Percentiles rank a stretch among this genome's conserved stretches.
phyloP scores from a whole-genome alignment of 2,797 vertebrate genomes.

The Lagodon rhomboides region DNA sequence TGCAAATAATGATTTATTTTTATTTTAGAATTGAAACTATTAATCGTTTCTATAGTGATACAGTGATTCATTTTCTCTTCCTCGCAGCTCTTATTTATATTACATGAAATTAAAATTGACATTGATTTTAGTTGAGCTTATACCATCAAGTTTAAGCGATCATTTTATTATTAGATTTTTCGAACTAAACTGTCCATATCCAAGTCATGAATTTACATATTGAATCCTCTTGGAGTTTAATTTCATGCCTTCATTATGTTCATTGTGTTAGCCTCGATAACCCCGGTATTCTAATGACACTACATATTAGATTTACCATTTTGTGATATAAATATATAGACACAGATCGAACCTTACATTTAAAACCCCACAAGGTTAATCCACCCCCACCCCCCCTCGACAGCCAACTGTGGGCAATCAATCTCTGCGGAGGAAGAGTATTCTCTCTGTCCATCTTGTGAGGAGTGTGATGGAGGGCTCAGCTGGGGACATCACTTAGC shows the following conservation, averaged over 20 bases:
- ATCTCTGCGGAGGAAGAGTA: slow-evolving; percentile 68
- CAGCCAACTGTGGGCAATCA: slow-evolving; percentile 74
- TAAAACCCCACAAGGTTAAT: slow-evolving; percentile 76
- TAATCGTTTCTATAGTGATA: too few species aligned
- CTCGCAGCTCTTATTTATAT: too few species aligned
- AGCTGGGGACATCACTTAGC: slow-evolving; percentile 72
- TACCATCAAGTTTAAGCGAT: too few species aligned
- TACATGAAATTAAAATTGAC: not conserved
- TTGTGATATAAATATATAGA: slow-evolving; percentile 8
- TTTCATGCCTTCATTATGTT: slow-evolving; percentile 8
- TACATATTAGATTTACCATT: slow-evolving; percentile 2
- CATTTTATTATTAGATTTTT: not conserved
- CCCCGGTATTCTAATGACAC: not conserved
- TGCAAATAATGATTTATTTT: too few species aligned
- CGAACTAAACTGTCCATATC: not conserved
- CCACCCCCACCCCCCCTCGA: slow-evolving; percentile 57
- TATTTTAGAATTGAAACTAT: too few species aligned
- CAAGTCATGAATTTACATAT: not conserved
- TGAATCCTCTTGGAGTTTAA: not conserved
- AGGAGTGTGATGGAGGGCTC: slow-evolving; percentile 78
- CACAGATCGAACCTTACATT: slow-evolving; percentile 41
- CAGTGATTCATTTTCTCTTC: too few species aligned
- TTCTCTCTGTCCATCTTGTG: slow-evolving; percentile 75
- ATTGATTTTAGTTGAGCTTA: not conserved
- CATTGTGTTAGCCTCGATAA: not conserved